Conservation (phyloP, 1,140 invertebrate genomes). For the Drosophila santomea region DNA sequence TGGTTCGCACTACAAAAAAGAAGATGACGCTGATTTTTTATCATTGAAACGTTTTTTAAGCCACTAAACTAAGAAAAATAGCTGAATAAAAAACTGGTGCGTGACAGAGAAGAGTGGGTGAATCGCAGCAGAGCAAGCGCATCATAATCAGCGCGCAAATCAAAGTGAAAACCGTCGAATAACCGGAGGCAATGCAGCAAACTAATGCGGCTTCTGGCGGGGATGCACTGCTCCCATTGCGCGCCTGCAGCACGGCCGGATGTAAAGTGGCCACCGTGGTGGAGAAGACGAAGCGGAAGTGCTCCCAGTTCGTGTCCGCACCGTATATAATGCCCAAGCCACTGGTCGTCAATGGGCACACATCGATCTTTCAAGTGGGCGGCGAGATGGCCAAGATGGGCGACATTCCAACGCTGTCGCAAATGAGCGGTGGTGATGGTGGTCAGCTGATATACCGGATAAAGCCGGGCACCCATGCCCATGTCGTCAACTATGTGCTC, state of each 20-base stretch:
- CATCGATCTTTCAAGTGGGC: conserved; percentile 66
- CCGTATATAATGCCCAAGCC: conserved; percentile 67
- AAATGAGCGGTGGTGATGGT: neutral
- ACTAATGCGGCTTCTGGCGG: conserved; percentile 5
- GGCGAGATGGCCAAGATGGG: conserved; percentile 63
- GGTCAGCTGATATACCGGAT: conserved; percentile 63
- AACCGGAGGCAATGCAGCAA: neutral
- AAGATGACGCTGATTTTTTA: neutral
- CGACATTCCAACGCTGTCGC: conserved; percentile 45
- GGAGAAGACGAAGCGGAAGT: conserved; percentile 68
- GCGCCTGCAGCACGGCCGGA: conserved; percentile 49
- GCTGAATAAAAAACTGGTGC: neutral
- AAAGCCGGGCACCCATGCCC: conserved; percentile 69
- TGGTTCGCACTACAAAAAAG: neutral
- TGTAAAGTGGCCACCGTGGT: conserved; percentile 59
- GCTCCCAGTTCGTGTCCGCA: conserved; percentile 54
- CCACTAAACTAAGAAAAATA: neutral
- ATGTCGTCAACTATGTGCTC: conserved; percentile 68
- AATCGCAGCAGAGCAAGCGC: neutral
- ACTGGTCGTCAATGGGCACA: conserved; percentile 60
- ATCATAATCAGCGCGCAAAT: neutral
- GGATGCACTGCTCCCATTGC: conserved; percentile 19
- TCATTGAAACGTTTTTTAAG: neutral
- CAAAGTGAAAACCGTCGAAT: too few relatives aligned
- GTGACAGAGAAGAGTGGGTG: neutral